Base-by-base conservation (phyloP, 2,797 vertebrate genomes). In the Bradypus variegatus region DNA sequence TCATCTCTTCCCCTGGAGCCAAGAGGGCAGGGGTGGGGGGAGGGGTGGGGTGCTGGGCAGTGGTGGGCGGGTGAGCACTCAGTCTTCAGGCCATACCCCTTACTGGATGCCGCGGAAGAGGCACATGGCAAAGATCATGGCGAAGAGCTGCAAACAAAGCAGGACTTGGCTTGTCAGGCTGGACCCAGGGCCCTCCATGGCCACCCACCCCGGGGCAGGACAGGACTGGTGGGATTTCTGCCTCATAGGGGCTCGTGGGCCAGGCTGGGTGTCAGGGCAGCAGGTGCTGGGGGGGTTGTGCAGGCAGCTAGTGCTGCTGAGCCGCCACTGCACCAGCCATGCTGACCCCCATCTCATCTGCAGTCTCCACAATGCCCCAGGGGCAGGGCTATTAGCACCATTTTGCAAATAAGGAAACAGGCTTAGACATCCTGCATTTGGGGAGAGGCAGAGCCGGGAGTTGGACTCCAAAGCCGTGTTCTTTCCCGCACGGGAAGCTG, bases 41-140 rank as follows among this genome's bases (percentile, higher is more conserved):
- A 67, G 60, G 70, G 72, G 79, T 48, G 1, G 0, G 67, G 91
- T 33, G 19, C 55, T 45, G 82, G 94, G 92, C 90, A 38, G 89
- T 21, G 75, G 41, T 14, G 33, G 81, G 87, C 5, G 0, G 85
- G 33, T 0, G 36, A 92, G 95, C 95, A 93, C 58, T 64, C 90
- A 36, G 88, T 81, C 80, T 11, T 25, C 91, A 36, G 91, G 88
- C 76, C 88, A 58, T 7, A 79, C 96, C 91, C 89, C 69, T 97
- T 98, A 99, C 96, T 99, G 98, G 97, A 99, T 99, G 78, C 98
- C 98, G 95, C 98, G 97, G 96, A 99, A 99, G 94, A 99, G 97
- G 97, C 98, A 99, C 98, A 99, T 98, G 23, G 99, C 98, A 65
- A 99, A 99, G 94, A 98, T 97, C 98, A 99, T 99, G 94, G 98